Percentiles rank a stretch among this genome's conserved stretches.
Evolutionary conservation across 53 echinoderm and acorn worm genomes (phyloP).

Genomic region (Hippasteria phrygiana): DNA sequence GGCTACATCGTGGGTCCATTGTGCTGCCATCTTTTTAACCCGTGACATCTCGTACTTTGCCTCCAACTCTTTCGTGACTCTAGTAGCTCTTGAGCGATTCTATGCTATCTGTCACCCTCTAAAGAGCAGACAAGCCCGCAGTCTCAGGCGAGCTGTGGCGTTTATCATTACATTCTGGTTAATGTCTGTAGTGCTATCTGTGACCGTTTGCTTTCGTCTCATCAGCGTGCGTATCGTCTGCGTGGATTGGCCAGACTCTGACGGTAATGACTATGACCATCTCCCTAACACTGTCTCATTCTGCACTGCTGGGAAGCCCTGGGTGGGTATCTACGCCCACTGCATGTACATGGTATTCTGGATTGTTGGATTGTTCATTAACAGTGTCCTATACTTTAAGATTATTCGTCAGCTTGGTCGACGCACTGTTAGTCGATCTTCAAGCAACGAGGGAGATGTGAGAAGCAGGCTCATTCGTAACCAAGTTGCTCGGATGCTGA

Average conservation of each 20-base stretch:
- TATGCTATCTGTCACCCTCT: conserved; percentile 81
- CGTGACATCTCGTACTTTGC: conserved; percentile 46
- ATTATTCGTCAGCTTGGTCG: neutral
- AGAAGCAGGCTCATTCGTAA: neutral
- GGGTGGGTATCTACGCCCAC: neutral
- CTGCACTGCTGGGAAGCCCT: neutral
- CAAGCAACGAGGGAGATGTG: neutral
- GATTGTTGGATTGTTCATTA: neutral
- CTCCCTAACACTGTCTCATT: neutral
- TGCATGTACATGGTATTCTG: neutral
- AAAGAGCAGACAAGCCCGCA: conserved; percentile 3
- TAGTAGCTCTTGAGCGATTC: conserved; percentile 78
- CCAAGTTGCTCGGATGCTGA: conserved; percentile 8
- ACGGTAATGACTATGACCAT: neutral
- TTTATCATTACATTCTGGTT: neutral
- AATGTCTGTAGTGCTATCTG: neutral
- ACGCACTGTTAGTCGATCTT: neutral
- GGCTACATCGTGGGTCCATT: neutral
- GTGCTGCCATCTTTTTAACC: neutral
- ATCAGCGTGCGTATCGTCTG: neutral
- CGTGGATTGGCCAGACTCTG: neutral
- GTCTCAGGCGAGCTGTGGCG: neutral
- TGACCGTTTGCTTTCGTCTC: neutral
- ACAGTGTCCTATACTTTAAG: conserved; percentile 11
- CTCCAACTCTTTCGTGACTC: conserved; percentile 73